These are phyloP conservation scores for Melanotus villosus DNA, from an alignment of 2,888 invertebrate genomes.

Conservation along the genomic window DNA sequence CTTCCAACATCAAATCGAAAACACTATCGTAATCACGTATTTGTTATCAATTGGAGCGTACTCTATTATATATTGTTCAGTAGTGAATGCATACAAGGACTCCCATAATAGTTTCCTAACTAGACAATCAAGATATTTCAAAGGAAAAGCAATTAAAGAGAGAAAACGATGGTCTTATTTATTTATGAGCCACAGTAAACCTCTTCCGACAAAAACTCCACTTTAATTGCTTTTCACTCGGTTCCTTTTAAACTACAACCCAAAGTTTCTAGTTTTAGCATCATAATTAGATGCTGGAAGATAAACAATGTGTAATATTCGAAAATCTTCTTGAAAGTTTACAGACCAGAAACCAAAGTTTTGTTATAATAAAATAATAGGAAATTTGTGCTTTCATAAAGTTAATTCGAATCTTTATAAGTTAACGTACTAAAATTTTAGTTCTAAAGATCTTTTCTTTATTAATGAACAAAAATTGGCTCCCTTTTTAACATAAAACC, in stretches of 20 bases:
- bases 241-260: background rate
- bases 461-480: too few relatives aligned
- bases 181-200: conserved; percentile 1
- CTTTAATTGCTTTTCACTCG: conserved; percentile 4
- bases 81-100: background rate
- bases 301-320: background rate
- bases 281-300: background rate
- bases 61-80: background rate
- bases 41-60: background rate
- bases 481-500: too few relatives aligned
- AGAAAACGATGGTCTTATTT: background rate
- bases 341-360: too few relatives aligned
- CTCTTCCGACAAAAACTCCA: conserved; percentile 1
- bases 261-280: conserved; percentile 6
- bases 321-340: background rate
- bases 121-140: conserved; percentile 4
- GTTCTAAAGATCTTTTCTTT: too few relatives aligned
- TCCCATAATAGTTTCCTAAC: background rate
- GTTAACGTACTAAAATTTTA: too few relatives aligned
- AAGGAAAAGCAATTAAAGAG: conserved; percentile 8
- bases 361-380: too few relatives aligned
- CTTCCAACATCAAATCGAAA: conserved; percentile 16
- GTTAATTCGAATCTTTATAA: too few relatives aligned
- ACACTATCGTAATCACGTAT: conserved; percentile 4
- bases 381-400: too few relatives aligned